Evolutionary conservation across 2,797 vertebrate species (phyloP).

Genomic region (Orestias chungarensis): DNA sequence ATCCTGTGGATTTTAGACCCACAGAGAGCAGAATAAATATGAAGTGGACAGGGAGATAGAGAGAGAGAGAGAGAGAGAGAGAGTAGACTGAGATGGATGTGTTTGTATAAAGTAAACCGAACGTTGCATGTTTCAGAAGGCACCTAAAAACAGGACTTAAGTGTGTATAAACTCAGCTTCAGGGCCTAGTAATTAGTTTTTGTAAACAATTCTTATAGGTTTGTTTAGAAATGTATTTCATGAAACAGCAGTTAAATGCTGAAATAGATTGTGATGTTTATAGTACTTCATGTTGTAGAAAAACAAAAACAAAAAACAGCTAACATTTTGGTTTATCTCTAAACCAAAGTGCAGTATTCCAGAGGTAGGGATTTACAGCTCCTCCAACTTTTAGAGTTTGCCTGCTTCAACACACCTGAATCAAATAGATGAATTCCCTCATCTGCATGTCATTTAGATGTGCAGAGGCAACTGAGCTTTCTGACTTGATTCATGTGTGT

Average conservation of each 20-base stretch:
- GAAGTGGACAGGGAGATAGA: conserved; percentile 29
- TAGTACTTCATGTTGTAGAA: background rate
- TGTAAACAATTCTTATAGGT: background rate
- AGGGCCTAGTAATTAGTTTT: background rate
- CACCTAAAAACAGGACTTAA: background rate
- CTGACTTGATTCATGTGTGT: background rate
- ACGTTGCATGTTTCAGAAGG: conserved; percentile 12
- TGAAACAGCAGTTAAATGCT: background rate
- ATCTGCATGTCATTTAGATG: background rate
- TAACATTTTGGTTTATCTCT: background rate
- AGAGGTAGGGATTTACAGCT: too few relatives aligned
- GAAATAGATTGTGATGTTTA: background rate
- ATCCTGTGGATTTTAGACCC: conserved; percentile 38
- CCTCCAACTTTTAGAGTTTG: background rate
- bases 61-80: background rate
- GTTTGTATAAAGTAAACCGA: conserved; percentile 10
- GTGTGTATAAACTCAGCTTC: background rate
- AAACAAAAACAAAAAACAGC: too few relatives aligned
- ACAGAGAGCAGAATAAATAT: conserved; percentile 31
- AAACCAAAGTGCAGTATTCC: background rate
- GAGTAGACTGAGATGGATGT: conserved; percentile 19
- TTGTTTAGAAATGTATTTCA: background rate
- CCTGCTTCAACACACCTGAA: background rate
- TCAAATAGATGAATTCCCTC: background rate
- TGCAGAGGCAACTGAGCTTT: background rate